These are phyloP conservation scores for Halcyon smyrnensis DNA, from an alignment of 2,797 vertebrate genomes.

Conservation along the genomic window DNA sequence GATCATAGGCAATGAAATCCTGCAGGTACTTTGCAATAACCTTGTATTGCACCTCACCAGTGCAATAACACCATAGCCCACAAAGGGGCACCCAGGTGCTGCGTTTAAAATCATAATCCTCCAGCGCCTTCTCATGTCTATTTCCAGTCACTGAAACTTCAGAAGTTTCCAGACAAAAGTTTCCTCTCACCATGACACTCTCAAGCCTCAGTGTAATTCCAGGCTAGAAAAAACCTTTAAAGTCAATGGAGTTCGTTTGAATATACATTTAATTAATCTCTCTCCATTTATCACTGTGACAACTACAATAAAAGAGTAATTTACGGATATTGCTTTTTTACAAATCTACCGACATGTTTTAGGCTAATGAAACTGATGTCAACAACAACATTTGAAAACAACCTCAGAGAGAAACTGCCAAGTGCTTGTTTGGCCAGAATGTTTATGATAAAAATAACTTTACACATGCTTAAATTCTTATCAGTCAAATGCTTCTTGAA, in stretches of 20 bases:
- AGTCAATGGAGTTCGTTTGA: conserved; percentile 5
- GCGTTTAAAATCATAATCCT: background rate
- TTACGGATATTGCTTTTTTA: conserved; percentile 10
- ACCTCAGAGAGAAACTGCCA: conserved; percentile 21
- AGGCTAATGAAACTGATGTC: conserved; percentile 26
- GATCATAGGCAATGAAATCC: conserved; percentile 13
- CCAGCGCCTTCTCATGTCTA: background rate
- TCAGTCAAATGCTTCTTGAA: conserved; percentile 20
- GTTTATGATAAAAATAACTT: conserved; percentile 41
- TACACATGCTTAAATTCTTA: conserved; percentile 26
- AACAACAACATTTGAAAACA: conserved; percentile 35
- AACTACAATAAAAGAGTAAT: conserved; percentile 30
- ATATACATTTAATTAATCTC: conserved; percentile 46
- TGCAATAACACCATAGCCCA: conserved; percentile 52
- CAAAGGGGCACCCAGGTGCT: conserved; percentile 46
- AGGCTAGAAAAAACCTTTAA: background rate
- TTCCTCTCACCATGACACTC: background rate
- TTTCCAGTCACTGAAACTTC: conserved; percentile 16
- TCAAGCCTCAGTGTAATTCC: background rate
- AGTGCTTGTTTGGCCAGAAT: conserved; percentile 25
- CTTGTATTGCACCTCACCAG: background rate
- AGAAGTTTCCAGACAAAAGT: conserved; percentile 5
- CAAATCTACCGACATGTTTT: background rate
- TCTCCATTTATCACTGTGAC: conserved; percentile 47
- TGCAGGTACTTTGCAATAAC: background rate